Conservation (phyloP, 1,140 invertebrate genomes). For the Oreohelix idahoensis region DNA sequence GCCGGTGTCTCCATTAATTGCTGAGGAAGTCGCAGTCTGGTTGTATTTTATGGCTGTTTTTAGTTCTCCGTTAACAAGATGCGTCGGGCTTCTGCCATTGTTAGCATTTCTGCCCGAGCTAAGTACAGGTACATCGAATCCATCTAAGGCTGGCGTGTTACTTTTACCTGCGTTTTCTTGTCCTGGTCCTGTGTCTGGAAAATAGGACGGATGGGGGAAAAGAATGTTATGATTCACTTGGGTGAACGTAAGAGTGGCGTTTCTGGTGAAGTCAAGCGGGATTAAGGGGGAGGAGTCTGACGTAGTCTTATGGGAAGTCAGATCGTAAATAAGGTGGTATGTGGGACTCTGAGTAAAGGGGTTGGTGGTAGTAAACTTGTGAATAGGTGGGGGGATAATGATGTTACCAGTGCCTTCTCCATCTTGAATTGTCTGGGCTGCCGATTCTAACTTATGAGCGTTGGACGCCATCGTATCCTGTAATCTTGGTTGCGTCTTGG, state of each 20-base stretch:
- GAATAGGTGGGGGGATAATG: neutral
- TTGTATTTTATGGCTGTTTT: neutral
- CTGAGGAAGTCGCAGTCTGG: neutral
- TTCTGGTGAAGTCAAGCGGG: no score
- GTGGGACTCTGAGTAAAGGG: neutral
- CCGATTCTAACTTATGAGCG: neutral
- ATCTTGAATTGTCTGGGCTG: neutral
- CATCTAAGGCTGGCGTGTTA: neutral
- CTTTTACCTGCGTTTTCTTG: neutral
- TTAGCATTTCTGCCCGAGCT: neutral
- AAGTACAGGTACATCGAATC: neutral
- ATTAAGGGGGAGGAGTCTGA: neutral
- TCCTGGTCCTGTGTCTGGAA: neutral
- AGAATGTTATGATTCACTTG: no score
- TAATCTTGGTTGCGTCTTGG: neutral
- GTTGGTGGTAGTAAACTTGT: constrained; percentile 7
- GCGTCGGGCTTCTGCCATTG: neutral
- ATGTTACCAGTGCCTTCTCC: neutral
- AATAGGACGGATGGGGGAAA: neutral
- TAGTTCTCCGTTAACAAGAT: neutral
- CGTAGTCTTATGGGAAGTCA: neutral
- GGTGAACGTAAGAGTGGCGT: neutral
- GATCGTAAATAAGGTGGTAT: constrained; percentile 14
- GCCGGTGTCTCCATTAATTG: neutral
- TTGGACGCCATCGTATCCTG: neutral